Base-by-base conservation (phyloP, 2,888 invertebrate species). In the Trichopoda pennipes region DNA sequence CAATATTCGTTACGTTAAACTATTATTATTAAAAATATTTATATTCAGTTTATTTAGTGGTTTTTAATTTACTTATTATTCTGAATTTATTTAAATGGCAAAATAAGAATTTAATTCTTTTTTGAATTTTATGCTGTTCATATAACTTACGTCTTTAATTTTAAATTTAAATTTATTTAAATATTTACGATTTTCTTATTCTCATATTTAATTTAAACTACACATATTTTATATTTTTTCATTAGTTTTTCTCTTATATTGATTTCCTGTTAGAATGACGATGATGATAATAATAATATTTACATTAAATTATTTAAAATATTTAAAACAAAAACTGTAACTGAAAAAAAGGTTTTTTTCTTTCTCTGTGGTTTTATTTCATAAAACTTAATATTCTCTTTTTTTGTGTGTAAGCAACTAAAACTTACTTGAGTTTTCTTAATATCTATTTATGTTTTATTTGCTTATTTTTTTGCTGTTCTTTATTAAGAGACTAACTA, bases 401-500 rank as follows among this genome's bases (percentile, higher is more conserved):
- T 68, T 64, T 35, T 64, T 75, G 23, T 58, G 51, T 73, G 3
- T 66, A 16, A 12, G 23, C 61, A 44, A 55, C 53, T 70, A 70
- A 66, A 49, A 64, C 51, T 68, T 66, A 63, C 42, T 80, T 75
- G 63, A 81, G 53, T 69, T 58, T 60, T n/a, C 2, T 47, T 38
- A 55, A 64, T 32, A 28, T 58, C 44, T 47, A 12, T 49, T 58
- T 47, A 1, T 23, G 23, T 63, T 70, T 47, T 21, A 38, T 42
- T 53, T 47, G 53, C 19, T 68, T 44, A 9, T 19, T 42, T 49
- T 66, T 16, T 58, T 76, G 23, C 61, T 60, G 55, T 73, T 47
- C 28, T 60, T 75, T 19, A 63, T 83, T 83, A 80, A 72, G 69
- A 84, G 86, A 86, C 88, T 88, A 89, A 86, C 89, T 89, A 89